Conservation (phyloP, 2,888 invertebrate species). For the Hypena proboscidalis region DNA sequence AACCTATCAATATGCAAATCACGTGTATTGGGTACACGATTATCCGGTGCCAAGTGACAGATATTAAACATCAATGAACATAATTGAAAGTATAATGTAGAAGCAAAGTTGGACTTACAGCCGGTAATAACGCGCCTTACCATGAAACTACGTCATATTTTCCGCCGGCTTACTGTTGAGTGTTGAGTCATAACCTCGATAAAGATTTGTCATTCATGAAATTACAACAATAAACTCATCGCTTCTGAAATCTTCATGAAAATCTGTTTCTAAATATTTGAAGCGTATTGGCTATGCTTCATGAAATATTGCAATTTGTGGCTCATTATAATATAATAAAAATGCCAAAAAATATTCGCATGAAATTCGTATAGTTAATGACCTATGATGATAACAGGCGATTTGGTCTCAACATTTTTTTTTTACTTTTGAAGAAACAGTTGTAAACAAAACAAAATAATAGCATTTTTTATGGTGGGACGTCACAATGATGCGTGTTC, state of each 20-base stretch:
- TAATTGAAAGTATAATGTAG: slow-evolving; percentile 49
- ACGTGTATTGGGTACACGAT: slow-evolving; percentile 27
- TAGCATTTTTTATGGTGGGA: background rate
- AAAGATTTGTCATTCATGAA: slow-evolving; percentile 74
- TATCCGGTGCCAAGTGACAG: slow-evolving; percentile 52
- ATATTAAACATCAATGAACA: slow-evolving; percentile 44
- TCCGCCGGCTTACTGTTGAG: slow-evolving; percentile 62
- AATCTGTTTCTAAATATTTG: no score
- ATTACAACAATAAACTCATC: slow-evolving; percentile 55
- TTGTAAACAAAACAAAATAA: background rate
- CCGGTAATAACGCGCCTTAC: slow-evolving; percentile 23
- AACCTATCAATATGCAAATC: slow-evolving; percentile 32
- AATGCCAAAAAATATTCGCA: no score
- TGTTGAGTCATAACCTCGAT: slow-evolving; percentile 69
- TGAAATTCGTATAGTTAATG: no score
- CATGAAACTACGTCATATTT: slow-evolving; percentile 52
- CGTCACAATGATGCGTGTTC: slow-evolving; percentile 11
- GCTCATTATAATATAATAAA: no score
- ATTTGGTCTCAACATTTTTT: no score
- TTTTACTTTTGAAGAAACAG: background rate
- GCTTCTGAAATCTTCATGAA: no score
- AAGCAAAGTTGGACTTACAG: slow-evolving; percentile 51
- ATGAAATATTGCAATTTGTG: no score
- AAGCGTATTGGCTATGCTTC: no score
- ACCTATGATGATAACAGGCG: no score